Evolutionary conservation across 1,140 invertebrate genomes (phyloP).

Genomic region (Trachymyrmex septentrionalis): DNA sequence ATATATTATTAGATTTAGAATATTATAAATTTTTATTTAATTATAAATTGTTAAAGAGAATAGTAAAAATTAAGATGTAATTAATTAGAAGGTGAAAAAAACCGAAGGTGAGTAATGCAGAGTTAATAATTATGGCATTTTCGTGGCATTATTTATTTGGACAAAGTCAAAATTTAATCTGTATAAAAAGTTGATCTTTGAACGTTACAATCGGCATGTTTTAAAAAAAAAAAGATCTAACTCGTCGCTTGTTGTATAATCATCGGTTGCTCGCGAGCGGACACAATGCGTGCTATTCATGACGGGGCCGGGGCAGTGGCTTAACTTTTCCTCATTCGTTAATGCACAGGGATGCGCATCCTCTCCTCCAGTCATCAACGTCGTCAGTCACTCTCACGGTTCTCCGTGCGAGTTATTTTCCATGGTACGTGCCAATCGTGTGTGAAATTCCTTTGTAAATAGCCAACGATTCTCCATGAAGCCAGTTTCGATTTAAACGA

Average conservation of each 20-base stretch:
- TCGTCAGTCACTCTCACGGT: conserved; percentile 53
- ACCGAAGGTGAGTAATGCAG: no score
- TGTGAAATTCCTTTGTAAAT: conserved; percentile 52
- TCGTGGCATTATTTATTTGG: not conserved
- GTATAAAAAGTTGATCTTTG: not conserved
- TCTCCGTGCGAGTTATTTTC: conserved; percentile 49
- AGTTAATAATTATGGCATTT: no score
- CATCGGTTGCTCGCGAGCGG: conserved; percentile 5
- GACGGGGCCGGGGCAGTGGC: conserved; percentile 49
- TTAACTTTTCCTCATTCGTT: conserved; percentile 69
- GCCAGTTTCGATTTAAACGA: not conserved
- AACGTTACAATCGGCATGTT: not conserved
- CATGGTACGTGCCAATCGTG: conserved; percentile 39
- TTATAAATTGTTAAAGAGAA: no score
- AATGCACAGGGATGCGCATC: conserved; percentile 71
- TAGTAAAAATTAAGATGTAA: no score
- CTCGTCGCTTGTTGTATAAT: conserved; percentile 26
- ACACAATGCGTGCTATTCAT: conserved; percentile 70
- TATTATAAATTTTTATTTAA: not conserved
- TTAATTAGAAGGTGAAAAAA: no score
- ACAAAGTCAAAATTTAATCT: not conserved
- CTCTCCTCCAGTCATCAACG: conserved; percentile 43
- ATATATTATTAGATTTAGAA: not conserved
- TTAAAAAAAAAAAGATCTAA: not conserved
- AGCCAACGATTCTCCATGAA: conserved; percentile 21